These are phyloP conservation scores for Loxodonta africana DNA, from an alignment of 2,113 vertebrate genomes.

Conservation along the genomic window DNA sequence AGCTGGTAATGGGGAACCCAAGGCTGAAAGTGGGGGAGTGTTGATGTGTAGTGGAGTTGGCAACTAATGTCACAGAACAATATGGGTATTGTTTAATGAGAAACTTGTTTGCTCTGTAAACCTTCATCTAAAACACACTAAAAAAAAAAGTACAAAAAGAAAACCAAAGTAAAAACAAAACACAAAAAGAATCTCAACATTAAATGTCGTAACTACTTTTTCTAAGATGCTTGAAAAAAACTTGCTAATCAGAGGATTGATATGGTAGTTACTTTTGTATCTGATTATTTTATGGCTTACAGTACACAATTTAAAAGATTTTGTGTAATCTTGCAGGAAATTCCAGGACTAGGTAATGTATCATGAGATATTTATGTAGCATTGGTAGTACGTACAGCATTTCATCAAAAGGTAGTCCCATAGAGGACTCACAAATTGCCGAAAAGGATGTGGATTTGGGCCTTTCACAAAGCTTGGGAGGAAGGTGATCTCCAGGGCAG, in stretches of 20 bases:
- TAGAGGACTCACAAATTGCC: slow-evolving; percentile 65
- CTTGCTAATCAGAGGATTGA: slow-evolving; percentile 71
- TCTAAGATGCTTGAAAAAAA: slow-evolving; percentile 66
- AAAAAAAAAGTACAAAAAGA: too few species aligned
- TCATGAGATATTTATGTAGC: slow-evolving; percentile 82
- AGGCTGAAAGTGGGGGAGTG: too few species aligned
- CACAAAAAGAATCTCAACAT: too few species aligned
- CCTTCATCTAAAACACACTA: too few species aligned
- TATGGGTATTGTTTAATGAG: too few species aligned
- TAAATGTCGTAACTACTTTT: slow-evolving; percentile 21
- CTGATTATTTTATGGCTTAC: slow-evolving; percentile 78
- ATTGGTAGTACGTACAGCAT: slow-evolving; percentile 68
- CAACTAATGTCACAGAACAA: too few species aligned
- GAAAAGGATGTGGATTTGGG: slow-evolving; percentile 81
- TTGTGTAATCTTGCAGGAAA: slow-evolving; percentile 77
- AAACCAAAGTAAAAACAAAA: too few species aligned
- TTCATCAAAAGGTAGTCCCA: slow-evolving; percentile 77
- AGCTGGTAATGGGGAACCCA: too few species aligned
- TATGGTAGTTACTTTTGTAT: slow-evolving; percentile 67
- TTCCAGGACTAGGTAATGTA: slow-evolving; percentile 77
- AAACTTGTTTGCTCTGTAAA: too few species aligned
- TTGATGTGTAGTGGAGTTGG: too few species aligned
- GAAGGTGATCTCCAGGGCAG: slow-evolving; percentile 79
- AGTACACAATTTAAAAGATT: slow-evolving; percentile 63
- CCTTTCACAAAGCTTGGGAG: slow-evolving; percentile 46